These are phyloP conservation scores for Channa striata DNA, from an alignment of 2,797 vertebrate species.

Conservation along the genomic window DNA sequence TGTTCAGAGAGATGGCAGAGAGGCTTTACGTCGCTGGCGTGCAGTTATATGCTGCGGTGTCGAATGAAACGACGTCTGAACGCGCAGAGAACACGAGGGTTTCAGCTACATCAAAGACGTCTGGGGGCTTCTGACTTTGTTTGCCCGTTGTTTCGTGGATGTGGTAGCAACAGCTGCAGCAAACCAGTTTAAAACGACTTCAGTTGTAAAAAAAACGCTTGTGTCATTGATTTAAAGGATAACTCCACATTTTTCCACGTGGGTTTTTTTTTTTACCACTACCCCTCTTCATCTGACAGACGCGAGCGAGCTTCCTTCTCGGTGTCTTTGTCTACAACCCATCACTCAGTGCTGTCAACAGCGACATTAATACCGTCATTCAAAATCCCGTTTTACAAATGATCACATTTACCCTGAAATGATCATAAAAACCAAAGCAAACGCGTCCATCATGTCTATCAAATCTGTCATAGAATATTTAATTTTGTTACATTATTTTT, in stretches of 20 bases:
- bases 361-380: not conserved
- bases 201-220: not conserved
- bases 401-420: no score
- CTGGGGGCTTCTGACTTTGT: not conserved
- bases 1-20: constrained; percentile 19
- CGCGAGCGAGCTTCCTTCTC: not conserved
- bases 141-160: constrained; percentile 6
- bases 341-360: not conserved
- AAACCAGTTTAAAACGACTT: not conserved
- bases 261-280: not conserved
- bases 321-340: not conserved
- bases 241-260: not conserved
- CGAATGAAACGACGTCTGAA: constrained; percentile 44
- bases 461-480: no score
- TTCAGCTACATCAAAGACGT: constrained; percentile 42
- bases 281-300: not conserved
- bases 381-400: no score
- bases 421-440: no score
- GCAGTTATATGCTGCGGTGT: constrained; percentile 8
- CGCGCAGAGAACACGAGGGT: constrained; percentile 29
- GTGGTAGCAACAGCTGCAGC: constrained; percentile 31
- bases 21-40: constrained; percentile 32
- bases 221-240: not conserved
- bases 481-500: no score
- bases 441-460: no score